Base-by-base conservation (phyloP, 2,888 invertebrate species). In the Scaptomyza parva region DNA sequence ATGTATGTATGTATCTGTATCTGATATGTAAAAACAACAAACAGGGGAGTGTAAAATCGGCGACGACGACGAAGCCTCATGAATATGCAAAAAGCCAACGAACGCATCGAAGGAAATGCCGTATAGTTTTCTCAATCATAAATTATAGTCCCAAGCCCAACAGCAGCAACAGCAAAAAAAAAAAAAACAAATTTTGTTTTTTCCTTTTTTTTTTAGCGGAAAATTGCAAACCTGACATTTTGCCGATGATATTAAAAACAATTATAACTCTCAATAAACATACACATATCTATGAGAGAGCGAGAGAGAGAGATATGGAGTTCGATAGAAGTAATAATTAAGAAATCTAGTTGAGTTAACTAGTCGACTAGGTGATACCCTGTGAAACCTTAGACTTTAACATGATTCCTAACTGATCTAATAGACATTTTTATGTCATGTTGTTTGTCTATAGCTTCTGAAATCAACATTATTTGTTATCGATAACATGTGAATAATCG, bases 81-180 rank as follows among this genome's bases (percentile, higher is more conserved):
- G 84, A 80, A 80, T 86, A 80, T 83, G 72, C 86, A 80, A 62
- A 47, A 69, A 58, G 61, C 61, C 59, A 63, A 60, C 64, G 76
- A 72, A 65, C 76, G 72, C 72, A 61, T 61, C 73, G 69, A 64
- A 55, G 71, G 63, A 85, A 82, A 71, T 67, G 79, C 86, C 60
- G 54, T 54, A 75, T 75, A 82, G 79, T 82, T 82, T 65, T 63
- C 64, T 58, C 86, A 85, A 82, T 78, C 64, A 70, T 67, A 66
- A 82, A 65, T 70, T 71, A 71, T 57, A 62, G 65, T 70, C 45
- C 53, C 39, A 18, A 61, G 22, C 24, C 18, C 48, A 55, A 61
- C 48, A 30, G 40, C 50, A 63, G 45, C 65, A 63, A 59, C 52
- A 60, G 22, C 48, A 55, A 64, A 41, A 24, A 39, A 41, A 41